Evolutionary conservation across 2,888 invertebrate genomes (phyloP).

Genomic region (Ectobius pallidus): DNA sequence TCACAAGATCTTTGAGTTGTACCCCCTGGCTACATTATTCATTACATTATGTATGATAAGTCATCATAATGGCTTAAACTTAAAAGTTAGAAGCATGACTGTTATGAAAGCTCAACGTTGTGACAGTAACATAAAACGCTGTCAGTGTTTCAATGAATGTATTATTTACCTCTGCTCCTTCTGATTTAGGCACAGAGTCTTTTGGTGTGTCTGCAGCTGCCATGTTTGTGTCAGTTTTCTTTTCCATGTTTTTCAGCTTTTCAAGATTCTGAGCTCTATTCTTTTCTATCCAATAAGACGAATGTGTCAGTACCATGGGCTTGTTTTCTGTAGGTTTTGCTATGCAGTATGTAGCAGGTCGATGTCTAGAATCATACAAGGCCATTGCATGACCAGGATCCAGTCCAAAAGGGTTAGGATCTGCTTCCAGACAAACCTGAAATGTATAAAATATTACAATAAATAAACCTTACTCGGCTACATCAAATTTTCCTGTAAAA

Average conservation of each 20-base stretch:
- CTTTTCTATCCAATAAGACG: constrained; percentile 63
- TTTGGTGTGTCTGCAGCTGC: neutral
- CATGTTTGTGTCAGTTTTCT: constrained; percentile 19
- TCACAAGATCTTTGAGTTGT: no score
- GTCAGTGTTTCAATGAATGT: no score
- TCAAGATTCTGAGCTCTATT: constrained; percentile 55
- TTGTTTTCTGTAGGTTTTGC: constrained; percentile 57
- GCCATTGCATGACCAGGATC: constrained; percentile 70
- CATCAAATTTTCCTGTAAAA: no score
- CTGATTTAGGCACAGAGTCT: neutral
- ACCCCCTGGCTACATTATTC: no score
- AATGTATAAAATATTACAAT: neutral
- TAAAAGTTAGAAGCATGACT: no score
- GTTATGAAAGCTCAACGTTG: no score
- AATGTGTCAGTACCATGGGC: constrained; percentile 67
- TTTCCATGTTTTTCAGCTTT: neutral
- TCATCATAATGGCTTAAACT: no score
- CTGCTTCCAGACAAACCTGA: constrained; percentile 69
- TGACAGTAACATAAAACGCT: no score
- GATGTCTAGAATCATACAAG: constrained; percentile 79
- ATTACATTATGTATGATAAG: no score
- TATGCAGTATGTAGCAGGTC: constrained; percentile 64
- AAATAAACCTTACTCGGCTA: no score
- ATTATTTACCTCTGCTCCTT: neutral
- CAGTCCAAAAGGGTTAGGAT: constrained; percentile 70